A percentile compares a stretch with the other conserved stretches of the same genome.
These are phyloP conservation scores for Trachelus tabidus DNA, from an alignment of 2,888 invertebrate genomes.

Conservation along the genomic window DNA sequence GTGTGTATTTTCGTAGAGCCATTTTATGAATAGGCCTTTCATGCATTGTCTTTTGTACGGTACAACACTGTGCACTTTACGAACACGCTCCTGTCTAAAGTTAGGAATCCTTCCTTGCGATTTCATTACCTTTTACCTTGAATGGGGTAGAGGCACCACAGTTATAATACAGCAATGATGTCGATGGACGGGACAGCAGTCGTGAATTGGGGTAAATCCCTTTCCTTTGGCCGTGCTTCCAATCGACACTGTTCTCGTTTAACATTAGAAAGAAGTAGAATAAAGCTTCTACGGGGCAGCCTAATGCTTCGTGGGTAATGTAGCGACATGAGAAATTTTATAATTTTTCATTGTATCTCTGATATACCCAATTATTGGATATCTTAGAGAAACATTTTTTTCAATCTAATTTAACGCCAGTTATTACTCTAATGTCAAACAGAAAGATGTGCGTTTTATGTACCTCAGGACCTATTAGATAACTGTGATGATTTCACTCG, in stretches of 20 bases:
- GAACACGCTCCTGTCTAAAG: slow-evolving; percentile 40
- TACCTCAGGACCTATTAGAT: too few species aligned
- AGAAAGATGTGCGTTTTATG: too few species aligned
- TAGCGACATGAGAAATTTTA: not conserved
- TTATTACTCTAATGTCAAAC: too few species aligned
- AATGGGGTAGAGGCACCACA: slow-evolving; percentile 57
- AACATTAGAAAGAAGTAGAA: slow-evolving; percentile 50
- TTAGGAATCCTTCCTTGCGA: slow-evolving; percentile 32
- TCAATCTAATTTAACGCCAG: not conserved
- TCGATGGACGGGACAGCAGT: slow-evolving; percentile 62
- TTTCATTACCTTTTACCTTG: slow-evolving; percentile 59
- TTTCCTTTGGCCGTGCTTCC: slow-evolving; percentile 58
- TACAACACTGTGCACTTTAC: not conserved
- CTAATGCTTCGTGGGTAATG: not conserved
- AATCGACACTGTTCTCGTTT: slow-evolving; percentile 59
- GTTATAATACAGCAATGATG: slow-evolving; percentile 61
- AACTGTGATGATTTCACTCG: not conserved
- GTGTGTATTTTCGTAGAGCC: not conserved
- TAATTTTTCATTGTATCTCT: not conserved
- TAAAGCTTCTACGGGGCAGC: not conserved
- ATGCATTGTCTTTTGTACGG: not conserved
- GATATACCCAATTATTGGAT: not conserved
- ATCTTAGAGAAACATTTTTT: not conserved
- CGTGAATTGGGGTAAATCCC: slow-evolving; percentile 59
- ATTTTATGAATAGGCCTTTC: not conserved